Conservation (phyloP, 2,797 vertebrate genomes). For the Microcaecilia unicolor region DNA sequence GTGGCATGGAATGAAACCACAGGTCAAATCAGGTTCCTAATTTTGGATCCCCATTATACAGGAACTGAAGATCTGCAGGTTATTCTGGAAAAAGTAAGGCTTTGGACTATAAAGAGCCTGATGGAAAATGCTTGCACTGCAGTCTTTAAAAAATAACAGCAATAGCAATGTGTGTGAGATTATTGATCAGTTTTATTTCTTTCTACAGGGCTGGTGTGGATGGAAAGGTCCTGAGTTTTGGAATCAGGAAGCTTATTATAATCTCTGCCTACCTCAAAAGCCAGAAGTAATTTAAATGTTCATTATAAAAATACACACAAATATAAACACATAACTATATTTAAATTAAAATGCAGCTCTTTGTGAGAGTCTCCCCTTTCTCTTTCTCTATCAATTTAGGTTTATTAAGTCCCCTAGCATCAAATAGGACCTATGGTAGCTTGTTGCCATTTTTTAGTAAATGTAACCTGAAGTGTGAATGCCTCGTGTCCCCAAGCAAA, state of each 20-base stretch:
- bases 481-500: no score
- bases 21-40: conserved; percentile 83
- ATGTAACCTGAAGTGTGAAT: no score
- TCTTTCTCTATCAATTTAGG: no score
- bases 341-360: no score
- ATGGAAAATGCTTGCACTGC: no score
- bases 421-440: no score
- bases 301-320: neutral
- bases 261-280: conserved; percentile 88
- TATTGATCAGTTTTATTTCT: neutral
- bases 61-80: conserved; percentile 82
- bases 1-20: conserved; percentile 87
- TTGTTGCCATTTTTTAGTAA: no score
- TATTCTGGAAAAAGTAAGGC: conserved; percentile 81
- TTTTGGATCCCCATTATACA: conserved; percentile 93
- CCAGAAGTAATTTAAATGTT: conserved; percentile 66
- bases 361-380: no score
- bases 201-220: conserved; percentile 85
- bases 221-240: conserved; percentile 93
- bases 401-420: no score
- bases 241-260: conserved; percentile 89
- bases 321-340: no score
- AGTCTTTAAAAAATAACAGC: no score
- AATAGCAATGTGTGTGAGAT: no score
- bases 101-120: neutral